A percentile compares a stretch with the other conserved stretches of the same genome.
Evolutionary conservation across 2,888 invertebrate genomes (phyloP).

Genomic region (Hartigia nigra): DNA sequence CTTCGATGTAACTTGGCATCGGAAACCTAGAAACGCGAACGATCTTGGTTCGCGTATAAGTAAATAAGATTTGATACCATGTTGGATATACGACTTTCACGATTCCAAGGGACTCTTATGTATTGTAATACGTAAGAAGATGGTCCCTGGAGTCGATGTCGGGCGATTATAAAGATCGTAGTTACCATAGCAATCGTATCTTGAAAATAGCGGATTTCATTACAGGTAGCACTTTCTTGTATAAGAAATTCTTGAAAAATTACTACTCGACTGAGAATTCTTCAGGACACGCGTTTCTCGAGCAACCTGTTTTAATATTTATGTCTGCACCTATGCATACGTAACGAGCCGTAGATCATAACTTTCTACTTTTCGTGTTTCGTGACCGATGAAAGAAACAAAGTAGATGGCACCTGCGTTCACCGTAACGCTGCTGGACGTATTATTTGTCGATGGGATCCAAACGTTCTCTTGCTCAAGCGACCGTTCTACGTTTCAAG

Average conservation of each 20-base stretch:
- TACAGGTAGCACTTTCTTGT: background rate
- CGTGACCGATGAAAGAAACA: constrained; percentile 16
- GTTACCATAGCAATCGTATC: background rate
- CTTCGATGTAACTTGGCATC: background rate
- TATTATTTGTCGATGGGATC: background rate
- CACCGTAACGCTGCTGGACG: background rate
- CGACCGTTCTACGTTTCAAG: background rate
- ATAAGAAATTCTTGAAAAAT: background rate
- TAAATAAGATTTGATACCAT: background rate
- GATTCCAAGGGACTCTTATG: background rate
- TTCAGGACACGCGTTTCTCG: background rate
- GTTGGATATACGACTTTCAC: background rate
- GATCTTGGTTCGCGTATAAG: background rate
- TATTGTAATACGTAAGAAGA: background rate
- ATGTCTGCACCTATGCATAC: constrained; percentile 54
- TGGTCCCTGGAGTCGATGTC: background rate
- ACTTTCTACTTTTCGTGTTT: constrained; percentile 38
- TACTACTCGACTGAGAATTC: background rate
- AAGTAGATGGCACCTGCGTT: constrained; percentile 9
- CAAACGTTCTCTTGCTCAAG: background rate
- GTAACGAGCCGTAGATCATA: constrained; percentile 54
- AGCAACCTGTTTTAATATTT: constrained; percentile 34
- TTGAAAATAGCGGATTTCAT: background rate
- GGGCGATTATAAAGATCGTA: background rate
- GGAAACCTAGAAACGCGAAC: background rate